A percentile compares a stretch with the other conserved stretches of the same genome.
phyloP scores from a whole-genome alignment of 2,113 vertebrate species.

The Eupsittula cactorum region DNA sequence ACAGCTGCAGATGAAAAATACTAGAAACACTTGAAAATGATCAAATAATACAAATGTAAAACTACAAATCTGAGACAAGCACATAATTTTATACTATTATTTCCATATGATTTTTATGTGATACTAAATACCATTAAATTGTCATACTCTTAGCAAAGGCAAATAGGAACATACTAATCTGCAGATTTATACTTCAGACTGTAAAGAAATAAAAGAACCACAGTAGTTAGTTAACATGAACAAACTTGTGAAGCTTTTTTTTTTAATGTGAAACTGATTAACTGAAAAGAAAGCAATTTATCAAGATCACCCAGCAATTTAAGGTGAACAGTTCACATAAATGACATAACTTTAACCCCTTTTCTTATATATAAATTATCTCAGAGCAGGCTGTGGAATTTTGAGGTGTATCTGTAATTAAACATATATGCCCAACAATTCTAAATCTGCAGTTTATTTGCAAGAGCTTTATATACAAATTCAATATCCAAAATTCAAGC shows the following conservation, averaged over 20 bases:
- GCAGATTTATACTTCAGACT: slow-evolving; percentile 11
- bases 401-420: not conserved
- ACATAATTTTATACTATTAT: not conserved
- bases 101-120: slow-evolving; percentile 11
- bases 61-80: slow-evolving; percentile 44
- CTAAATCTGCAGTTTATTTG: slow-evolving; percentile 47
- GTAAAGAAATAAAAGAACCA: not conserved
- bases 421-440: slow-evolving; percentile 11
- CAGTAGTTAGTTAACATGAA: not conserved
- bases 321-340: not conserved
- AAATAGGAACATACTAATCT: not conserved
- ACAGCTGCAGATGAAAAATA: slow-evolving; percentile 43
- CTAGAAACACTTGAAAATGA: not conserved
- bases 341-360: not conserved
- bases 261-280: not conserved
- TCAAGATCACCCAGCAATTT: not conserved
- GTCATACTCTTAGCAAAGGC: not conserved
- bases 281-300: not conserved
- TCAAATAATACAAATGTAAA: slow-evolving; percentile 25
- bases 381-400: not conserved
- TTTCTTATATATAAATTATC: not conserved
- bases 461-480: slow-evolving; percentile 52
- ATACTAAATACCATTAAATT: slow-evolving; percentile 30
- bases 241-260: not conserved
- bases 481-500: slow-evolving; percentile 48